Evolutionary conservation across 2,113 vertebrate genomes (phyloP), one percentile per base, ranked within the genome.

Genomic region (Pterophyllum scalare): DNA sequence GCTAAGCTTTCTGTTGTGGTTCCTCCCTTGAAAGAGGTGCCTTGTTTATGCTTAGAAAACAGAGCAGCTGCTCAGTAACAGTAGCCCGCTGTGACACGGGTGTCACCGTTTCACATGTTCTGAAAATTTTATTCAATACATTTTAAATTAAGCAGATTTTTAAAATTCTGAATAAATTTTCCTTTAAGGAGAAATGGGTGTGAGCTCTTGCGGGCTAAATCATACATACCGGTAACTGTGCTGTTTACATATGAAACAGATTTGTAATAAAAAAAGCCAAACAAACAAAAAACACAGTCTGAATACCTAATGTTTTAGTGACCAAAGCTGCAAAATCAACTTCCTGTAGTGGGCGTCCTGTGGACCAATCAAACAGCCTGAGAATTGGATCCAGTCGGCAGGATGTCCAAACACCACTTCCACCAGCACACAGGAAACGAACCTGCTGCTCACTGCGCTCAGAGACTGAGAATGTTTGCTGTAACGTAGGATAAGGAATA

Each of bases 401-500:
- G 5, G 96, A 93, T 3, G 93, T 86, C 96, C 96, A 96, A 57
- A 96, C 94, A 2, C 96, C 96, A 64, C 94, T 95, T 81, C 96
- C 96, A 54, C 87, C 95, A 0, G 95, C 85, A 40, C 95, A 96
- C 76, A 96, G 94, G 91, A 96, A 96, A 22, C 96, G 95, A 17
- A 96, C 96, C 92, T 96, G 96, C 87, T 96, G 95, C 80, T 96
- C 96, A 7, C 90, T 94, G 85, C 94, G 94, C 75, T 95, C 94
- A 0, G 96, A 96, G 3, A 96, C 95, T 3, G 90, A 72, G 40
- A 96, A 94, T 2, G 92, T 92, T 84, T 93, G 94, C 96, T 96
- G 90, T 31, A 22, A 28, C 58, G n/a, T 22, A n/a, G 77, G 26
- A 88, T 4, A 20, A 49, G 10, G 52, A 60, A 79, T 19, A 38